A percentile compares a stretch with the other conserved stretches of the same genome.
Conservation (phyloP, 2,797 vertebrate species). For the Callimico goeldii region DNA sequence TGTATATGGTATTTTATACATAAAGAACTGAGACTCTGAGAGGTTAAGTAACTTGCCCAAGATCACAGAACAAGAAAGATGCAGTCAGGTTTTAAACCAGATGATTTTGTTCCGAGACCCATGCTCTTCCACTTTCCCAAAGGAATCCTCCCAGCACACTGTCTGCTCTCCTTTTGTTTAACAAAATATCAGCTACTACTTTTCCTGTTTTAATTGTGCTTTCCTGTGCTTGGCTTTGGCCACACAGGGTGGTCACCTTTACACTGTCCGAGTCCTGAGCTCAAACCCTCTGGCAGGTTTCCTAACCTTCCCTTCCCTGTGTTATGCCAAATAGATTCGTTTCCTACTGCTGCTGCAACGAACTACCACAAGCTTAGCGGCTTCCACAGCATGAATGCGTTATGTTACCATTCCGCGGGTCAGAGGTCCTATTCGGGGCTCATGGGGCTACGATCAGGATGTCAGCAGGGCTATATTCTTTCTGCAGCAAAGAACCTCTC, state of each 20-base stretch:
- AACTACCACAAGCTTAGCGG: background rate
- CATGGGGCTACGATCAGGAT: background rate
- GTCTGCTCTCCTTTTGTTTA: background rate
- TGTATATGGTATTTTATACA: background rate
- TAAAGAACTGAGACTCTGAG: background rate
- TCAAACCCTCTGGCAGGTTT: rapidly evolving
- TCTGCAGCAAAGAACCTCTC: background rate
- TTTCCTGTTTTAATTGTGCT: background rate
- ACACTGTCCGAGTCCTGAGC: background rate
- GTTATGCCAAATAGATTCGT: background rate
- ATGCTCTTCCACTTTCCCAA: background rate
- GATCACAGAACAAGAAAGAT: background rate
- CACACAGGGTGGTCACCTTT: background rate
- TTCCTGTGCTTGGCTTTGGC: too few relatives aligned
- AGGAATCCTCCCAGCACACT: background rate
- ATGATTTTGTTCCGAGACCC: background rate
- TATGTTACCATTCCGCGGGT: rapidly evolving
- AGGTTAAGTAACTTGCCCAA: background rate
- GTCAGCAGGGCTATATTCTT: background rate
- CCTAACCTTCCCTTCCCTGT: background rate
- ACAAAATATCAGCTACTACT: background rate
- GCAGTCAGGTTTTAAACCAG: background rate
- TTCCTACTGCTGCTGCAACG: background rate
- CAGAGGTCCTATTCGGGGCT: background rate
- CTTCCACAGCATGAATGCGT: background rate